Evolutionary conservation across 2,113 vertebrate genomes (phyloP).

Genomic region (Polypterus senegalus): DNA sequence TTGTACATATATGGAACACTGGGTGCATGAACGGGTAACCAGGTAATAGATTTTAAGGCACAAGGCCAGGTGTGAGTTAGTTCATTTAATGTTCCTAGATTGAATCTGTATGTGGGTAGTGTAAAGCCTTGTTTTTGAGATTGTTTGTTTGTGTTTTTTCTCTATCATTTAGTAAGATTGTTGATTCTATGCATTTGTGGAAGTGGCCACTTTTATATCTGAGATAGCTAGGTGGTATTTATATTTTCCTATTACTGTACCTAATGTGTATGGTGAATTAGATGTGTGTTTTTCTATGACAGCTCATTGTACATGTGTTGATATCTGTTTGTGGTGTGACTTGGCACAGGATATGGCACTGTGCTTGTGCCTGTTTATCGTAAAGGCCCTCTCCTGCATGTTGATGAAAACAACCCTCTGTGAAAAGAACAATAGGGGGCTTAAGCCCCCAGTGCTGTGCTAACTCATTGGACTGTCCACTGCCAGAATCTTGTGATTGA

Average conservation of each 20-base stretch:
- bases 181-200: not conserved
- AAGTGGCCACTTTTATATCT: conserved; percentile 1
- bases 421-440: conserved; percentile 17
- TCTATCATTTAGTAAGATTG: not conserved
- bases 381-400: conserved; percentile 12
- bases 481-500: not conserved
- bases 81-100: too few species aligned
- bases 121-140: too few species aligned
- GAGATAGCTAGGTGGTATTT: not conserved
- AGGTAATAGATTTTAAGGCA: too few species aligned
- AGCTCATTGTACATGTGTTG: not conserved
- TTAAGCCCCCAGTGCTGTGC: conserved; percentile 8
- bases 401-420: conserved; percentile 13
- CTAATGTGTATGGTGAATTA: not conserved
- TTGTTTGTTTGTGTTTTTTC: too few species aligned
- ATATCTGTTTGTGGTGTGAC: not conserved
- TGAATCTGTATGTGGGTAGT: too few species aligned
- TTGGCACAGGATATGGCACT: not conserved
- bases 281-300: not conserved
- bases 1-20: too few species aligned
- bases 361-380: conserved; percentile 1
- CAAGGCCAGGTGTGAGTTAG: too few species aligned
- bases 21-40: too few species aligned
- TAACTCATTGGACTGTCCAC: not conserved
- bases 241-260: not conserved